Conservation (phyloP, 37 sponge, comb jelly and placozoan genomes). For the Halisarca cf. caerulea region DNA sequence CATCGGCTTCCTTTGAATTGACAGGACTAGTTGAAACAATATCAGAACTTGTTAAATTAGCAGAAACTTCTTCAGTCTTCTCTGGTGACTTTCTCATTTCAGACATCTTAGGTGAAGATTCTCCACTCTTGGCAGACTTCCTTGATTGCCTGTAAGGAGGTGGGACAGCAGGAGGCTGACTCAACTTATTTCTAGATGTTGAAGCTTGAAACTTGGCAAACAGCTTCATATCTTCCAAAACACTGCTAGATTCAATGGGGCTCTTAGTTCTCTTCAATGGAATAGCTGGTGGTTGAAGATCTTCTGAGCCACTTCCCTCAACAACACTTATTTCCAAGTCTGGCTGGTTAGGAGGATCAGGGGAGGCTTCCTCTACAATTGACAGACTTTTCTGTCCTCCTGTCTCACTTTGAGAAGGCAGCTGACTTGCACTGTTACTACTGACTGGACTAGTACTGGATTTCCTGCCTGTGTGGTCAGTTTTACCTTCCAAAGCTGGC, state of each 20-base stretch:
- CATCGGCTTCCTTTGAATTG: too few relatives aligned
- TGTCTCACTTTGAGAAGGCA: background rate
- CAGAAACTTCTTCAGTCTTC: too few relatives aligned
- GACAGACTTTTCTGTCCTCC: too few relatives aligned
- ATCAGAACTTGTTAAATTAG: too few relatives aligned
- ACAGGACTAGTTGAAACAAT: too few relatives aligned
- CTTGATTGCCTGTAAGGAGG: background rate
- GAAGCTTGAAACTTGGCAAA: constrained; percentile 15
- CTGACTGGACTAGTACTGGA: background rate
- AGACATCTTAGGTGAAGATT: background rate
- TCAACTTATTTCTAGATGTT: background rate
- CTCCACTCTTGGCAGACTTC: background rate
- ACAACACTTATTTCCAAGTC: background rate
- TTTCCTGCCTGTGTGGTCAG: background rate
- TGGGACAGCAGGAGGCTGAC: background rate
- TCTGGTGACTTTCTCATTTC: too few relatives aligned
- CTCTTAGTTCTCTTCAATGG: background rate
- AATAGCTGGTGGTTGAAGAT: background rate
- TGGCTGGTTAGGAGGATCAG: background rate
- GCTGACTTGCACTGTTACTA: background rate
- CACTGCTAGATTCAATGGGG: background rate
- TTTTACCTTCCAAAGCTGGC: background rate
- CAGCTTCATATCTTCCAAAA: constrained; percentile 1
- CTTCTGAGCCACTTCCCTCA: background rate
- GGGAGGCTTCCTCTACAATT: background rate